Base-by-base conservation (phyloP, 2,113 vertebrate genomes). In the Aspiorhynchus laticeps region DNA sequence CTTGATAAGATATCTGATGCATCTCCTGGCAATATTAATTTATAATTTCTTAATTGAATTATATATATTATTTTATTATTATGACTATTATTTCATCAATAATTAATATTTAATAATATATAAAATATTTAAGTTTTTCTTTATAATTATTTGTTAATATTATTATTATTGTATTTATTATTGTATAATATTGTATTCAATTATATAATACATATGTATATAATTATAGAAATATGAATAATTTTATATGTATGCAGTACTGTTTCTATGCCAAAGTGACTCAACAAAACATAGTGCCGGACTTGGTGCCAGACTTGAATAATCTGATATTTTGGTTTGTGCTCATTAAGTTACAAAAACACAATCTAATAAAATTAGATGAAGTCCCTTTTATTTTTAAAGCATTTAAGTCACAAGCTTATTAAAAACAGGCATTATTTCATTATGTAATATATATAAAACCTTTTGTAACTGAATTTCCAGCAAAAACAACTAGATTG, bases 401-500 rank as follows among this genome's bases (percentile, higher is more conserved):
- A 75, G 24, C 41, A 75, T 75, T 46, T 46, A 28, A 76, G 69
- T 46, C 73, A 76, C 12, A 15, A 26, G 41, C 14, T 26, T 48
- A 76, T 46, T 75, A 75, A 75, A 75, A 75, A 46, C 73, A 75
- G 41, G 46, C 73, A 75, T 46, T 46, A 26, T 4, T 73, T 19
- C 41, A 15, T 75, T 75, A 26, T 46, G 73, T 75, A 46, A 75
- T 46, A 75, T 46, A 75, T 8, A 75, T 41, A 75, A 26, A 46
- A 26, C 41, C 14, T 46, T 75, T 76, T 28, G 24, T 76, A 76
- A 76, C 48, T 48, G 6, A 26, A 76, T 76, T 76, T 76, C n/a
- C 73, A 26, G 73, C 73, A 75, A 75, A 41, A 75, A 75, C 73
- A 46, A 76, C 73, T 48, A 46, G 73, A 76, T 48, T 26, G 41